Base-by-base conservation (phyloP, 2,888 invertebrate genomes). In the Chrysolina haemoptera region DNA sequence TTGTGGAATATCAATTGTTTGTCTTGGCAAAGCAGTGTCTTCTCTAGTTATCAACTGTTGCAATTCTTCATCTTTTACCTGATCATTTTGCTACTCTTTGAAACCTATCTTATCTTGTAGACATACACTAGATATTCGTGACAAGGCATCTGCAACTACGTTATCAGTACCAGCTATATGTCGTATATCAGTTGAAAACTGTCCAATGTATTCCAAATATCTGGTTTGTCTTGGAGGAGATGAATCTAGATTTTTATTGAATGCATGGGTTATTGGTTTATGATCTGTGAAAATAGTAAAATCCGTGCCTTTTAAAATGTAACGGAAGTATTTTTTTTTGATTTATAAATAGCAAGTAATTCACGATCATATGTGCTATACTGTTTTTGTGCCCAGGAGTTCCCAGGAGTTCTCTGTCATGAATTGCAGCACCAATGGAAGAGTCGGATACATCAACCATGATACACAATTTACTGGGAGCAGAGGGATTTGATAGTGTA, bases 171-270 rank as follows among this genome's bases (percentile, higher is more conserved):
- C 69, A 48, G 69, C 11, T n/a, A 69, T 62, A 16, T 69, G 41
- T 12, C 22, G 46, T 27, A 68, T 69, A 18, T 69, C 69, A 5
- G 69, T 22, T 5, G 69, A 67, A 53, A 67, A 67, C 40, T 66
- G 66, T 10, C 67, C 53, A 16, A 53, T 35, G 11, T 22, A 62
- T n/a, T 62, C 62, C 14, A 35, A 22, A 40, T 62, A 62, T 6
- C 62, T 12, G 12, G 16, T 35, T 62, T 62, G 62, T 62, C 62
- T 35, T 53, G 53, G 53, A 11, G 53, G 20, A 1, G 20, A 20
- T 12, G 18, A 18, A 5, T 53, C 53, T 8, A 8, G 2, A 40
- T 62, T 62, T 40, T 35, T 35, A 11, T 62, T n/a, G 62, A 62
- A 62, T 4, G 62, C 62, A 62, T n/a, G 35, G 11, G 40, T 63